Conservation (phyloP, 2,888 invertebrate species). For the Spisula subtruncata region DNA sequence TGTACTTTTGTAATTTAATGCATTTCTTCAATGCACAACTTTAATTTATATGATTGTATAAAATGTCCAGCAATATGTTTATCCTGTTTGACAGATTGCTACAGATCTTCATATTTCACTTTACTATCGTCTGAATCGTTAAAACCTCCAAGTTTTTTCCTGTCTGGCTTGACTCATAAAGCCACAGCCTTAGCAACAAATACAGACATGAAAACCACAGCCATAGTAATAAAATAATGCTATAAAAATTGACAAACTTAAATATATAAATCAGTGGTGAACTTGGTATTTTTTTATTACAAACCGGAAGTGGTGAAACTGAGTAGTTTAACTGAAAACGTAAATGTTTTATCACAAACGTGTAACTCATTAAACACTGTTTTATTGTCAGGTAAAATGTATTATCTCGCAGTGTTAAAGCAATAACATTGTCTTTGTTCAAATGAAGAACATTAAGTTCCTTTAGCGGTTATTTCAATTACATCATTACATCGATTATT, state of each 20-base stretch:
- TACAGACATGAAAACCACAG: background rate
- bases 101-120: background rate
- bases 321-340: constrained; percentile 2
- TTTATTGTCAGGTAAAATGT: constrained; percentile 3
- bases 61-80: background rate
- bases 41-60: background rate
- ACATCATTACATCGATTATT: constrained; percentile 23
- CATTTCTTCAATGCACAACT: no score
- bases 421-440: background rate
- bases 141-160: constrained; percentile 25
- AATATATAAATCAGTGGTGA: constrained; percentile 15
- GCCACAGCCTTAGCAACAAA: constrained; percentile 9
- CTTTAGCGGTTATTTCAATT: background rate
- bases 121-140: background rate
- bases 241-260: background rate
- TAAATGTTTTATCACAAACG: background rate
- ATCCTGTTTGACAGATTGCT: background rate
- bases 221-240: background rate
- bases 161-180: background rate
- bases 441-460: background rate
- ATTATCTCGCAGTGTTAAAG: background rate
- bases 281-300: background rate
- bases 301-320: constrained; percentile 18
- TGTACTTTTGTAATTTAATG: no score
- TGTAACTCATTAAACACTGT: background rate